Evolutionary conservation across 2,797 vertebrate species (phyloP), one percentile per base, ranked within the genome.

Genomic region (Poecilia velifera): DNA sequence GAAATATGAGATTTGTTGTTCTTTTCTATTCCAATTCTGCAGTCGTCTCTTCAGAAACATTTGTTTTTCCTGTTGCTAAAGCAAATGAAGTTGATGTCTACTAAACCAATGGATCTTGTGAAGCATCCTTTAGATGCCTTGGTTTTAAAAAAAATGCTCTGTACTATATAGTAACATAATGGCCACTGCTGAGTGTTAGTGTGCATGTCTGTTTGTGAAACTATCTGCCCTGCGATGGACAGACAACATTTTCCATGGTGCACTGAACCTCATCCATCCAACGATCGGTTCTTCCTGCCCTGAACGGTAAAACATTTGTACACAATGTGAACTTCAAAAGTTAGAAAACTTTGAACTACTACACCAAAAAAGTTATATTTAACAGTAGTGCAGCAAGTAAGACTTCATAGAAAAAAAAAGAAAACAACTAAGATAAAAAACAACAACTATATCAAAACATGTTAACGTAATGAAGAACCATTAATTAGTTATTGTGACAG

Each of bases 401-500:
- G 20, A 43, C 43, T 20, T 49, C 36, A 76, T 3, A 73, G 4
- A 64, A 31, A 45, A 72, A 68, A 31, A 36, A 46, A 36, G 53
- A 20, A 59, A 59, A 16, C 13, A 80, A 20, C 22, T 22, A 41
- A 34, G 20, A 6, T 31, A 62, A 10, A 39, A 9, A 41, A 6
- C 7, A 39, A 9, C n/a, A 12, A 34, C 25, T 10, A 13, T 55
- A 76, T 84, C 80, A 86, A 87, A 91, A 86, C 72, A 16, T 57
- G 72, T 75, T 90, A 84, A 86, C 82, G 36, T 90, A 84, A 86
- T 82, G 36, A 20, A 72, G 78, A 77, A 57, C 45, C 25, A 68
- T 78, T 72, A 76, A 74, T 75, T 72, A 47, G 78, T 49, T 89
- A 89, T 93, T 91, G 76, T 92, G 89, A 92, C 88, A 89, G 46